Base-by-base conservation (phyloP, 2,113 vertebrate species). In the Chascanopsetta lugubris region DNA sequence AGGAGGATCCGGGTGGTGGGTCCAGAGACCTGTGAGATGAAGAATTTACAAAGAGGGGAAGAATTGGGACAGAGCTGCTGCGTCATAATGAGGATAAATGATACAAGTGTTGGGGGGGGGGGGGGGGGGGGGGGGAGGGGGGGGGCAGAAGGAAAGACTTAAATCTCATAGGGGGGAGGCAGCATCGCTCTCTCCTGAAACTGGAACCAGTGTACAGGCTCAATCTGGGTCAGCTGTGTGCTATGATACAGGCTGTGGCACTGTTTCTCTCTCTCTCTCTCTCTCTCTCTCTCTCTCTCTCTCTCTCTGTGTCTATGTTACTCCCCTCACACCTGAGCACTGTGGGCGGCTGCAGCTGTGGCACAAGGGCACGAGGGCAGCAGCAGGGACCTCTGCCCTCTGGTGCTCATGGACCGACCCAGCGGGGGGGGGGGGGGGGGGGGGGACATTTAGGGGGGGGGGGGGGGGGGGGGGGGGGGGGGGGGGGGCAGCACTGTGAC, bases 401-500 rank as follows among this genome's bases (percentile, higher is more conserved):
- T 29, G 59, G 77, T 58, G 42, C 79, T 8, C 17, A 48, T 8
- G 20, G 24, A 32, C 40, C 85, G 70, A 24, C 61, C 59, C n/a
- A 60, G 54, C 43, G 64, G 71, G 21, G 17, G 11, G 45, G 64
- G 54, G 45, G 64, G 71, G 21, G 17, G 11, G 45, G 51, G 55
- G 21, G 20, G 17, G 36, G 58, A 43, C 17, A 6, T 22, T 38
- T 86, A n/a, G n/a, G 83, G 9, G 84, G 47, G 21, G 87, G 88
- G 59, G 88, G 89, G 53, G 77, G 82, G 49, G 60, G 73, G 38
- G 6, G 38, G 50, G 83, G 69, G 22, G 85, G 90, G 3, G 82
- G 69, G 9, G 85, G 86, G 68, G 80, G 87, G 42, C 87, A 90
- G 53, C 65, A 67, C 34, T 86, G 81, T 57, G 86, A 92, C 76